These are phyloP conservation scores for Cancer borealis DNA, from an alignment of 2,888 invertebrate species.

Conservation along the genomic window DNA sequence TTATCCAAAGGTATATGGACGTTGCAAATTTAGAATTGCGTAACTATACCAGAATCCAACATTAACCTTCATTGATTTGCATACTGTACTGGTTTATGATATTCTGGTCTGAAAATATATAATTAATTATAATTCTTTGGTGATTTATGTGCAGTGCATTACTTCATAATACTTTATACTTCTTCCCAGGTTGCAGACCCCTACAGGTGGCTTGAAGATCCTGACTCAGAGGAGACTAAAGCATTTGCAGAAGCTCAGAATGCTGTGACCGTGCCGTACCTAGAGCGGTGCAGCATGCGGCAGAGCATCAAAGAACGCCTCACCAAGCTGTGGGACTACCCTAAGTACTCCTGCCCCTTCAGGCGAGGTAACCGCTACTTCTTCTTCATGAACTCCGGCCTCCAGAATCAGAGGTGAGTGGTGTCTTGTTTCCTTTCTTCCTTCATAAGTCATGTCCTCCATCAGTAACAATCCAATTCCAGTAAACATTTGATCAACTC, in stretches of 20 bases:
- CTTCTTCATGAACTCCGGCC: slow-evolving; percentile 94
- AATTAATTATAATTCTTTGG: background rate
- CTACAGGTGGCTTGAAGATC: slow-evolving; percentile 98
- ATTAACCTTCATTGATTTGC: too few species aligned
- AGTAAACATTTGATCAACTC: too few species aligned
- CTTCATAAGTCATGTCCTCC: background rate
- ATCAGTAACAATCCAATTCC: too few species aligned
- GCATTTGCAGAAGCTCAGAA: slow-evolving; percentile 95
- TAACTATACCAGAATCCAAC: too few species aligned
- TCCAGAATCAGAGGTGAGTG: slow-evolving; percentile 96
- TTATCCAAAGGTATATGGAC: too few species aligned
- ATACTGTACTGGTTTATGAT: too few species aligned
- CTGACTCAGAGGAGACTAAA: slow-evolving; percentile 94
- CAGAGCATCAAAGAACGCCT: slow-evolving; percentile 88
- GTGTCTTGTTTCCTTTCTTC: background rate
- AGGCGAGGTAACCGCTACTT: slow-evolving; percentile 92
- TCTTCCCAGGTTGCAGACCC: slow-evolving; percentile 88
- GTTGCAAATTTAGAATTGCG: too few species aligned
- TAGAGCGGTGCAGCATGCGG: slow-evolving; percentile 88
- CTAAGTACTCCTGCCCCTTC: slow-evolving; percentile 94
- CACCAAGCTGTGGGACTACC: slow-evolving; percentile 96
- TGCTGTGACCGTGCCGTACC: slow-evolving; percentile 90
- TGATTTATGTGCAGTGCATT: background rate
- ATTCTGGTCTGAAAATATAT: too few species aligned
- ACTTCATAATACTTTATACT: background rate